Conservation (phyloP, 2,797 vertebrate species). For the Microctenopoma steveboyesi region DNA sequence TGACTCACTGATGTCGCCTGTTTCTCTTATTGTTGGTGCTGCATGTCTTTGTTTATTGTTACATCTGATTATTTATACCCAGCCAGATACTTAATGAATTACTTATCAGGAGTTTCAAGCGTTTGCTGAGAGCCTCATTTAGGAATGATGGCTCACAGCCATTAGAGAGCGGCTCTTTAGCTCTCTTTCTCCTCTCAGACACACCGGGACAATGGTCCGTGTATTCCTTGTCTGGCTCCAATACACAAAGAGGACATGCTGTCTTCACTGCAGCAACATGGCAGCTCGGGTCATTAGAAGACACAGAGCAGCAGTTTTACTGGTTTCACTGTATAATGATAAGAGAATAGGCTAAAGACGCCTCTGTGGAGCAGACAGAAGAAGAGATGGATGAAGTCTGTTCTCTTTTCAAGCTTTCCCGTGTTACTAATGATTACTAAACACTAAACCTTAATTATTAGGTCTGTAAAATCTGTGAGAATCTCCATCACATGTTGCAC, state of each 20-base stretch:
- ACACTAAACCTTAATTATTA: no score
- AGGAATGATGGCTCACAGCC: slow-evolving; percentile 52
- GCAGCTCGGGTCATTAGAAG: slow-evolving; percentile 23
- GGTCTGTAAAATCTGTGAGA: background rate
- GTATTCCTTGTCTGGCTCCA: slow-evolving; percentile 85
- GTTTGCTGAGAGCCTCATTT: slow-evolving; percentile 54
- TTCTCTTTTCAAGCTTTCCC: background rate
- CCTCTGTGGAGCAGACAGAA: background rate
- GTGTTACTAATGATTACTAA: no score
- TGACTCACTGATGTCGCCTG: no score
- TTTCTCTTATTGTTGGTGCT: no score
- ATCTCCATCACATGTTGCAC: background rate
- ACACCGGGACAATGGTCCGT: slow-evolving; percentile 56
- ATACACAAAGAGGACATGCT: slow-evolving; percentile 76
- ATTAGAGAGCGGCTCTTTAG: slow-evolving; percentile 45
- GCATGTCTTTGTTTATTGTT: no score
- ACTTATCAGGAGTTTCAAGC: slow-evolving; percentile 54
- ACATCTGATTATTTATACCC: background rate
- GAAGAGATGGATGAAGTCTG: background rate
- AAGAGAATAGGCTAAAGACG: background rate
- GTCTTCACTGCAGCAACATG: slow-evolving; percentile 12
- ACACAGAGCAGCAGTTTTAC: background rate
- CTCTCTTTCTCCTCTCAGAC: slow-evolving; percentile 48
- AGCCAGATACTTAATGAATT: slow-evolving; percentile 27
- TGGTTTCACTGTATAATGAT: background rate